These are phyloP conservation scores for Tipula helvola DNA, from an alignment of 2,888 invertebrate genomes.

Conservation along the genomic window DNA sequence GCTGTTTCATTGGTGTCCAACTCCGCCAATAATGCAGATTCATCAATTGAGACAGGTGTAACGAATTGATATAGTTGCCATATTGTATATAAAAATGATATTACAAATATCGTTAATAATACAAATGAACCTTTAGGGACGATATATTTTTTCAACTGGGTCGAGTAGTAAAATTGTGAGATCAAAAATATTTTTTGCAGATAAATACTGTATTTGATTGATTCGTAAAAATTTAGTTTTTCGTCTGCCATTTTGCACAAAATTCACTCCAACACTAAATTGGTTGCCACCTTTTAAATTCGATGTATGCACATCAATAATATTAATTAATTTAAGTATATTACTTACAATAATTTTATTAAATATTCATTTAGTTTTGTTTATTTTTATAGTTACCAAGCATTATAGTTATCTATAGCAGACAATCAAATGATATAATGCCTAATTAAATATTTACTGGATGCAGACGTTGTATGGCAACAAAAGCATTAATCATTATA, in stretches of 20 bases:
- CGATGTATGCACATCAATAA: too few species aligned
- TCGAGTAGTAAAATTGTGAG: background rate
- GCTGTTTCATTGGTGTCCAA: background rate
- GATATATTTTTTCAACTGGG: background rate
- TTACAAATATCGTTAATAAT: background rate
- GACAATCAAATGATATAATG: too few species aligned
- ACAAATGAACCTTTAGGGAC: background rate
- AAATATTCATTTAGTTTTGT: too few species aligned
- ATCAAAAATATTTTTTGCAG: background rate
- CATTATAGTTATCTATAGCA: too few species aligned
- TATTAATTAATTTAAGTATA: too few species aligned
- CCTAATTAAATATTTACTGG: too few species aligned
- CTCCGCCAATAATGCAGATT: background rate
- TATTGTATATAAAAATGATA: background rate
- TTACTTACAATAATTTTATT: too few species aligned
- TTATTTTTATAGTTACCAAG: too few species aligned
- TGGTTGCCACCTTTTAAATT: too few species aligned
- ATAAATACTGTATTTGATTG: background rate
- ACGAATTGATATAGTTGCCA: background rate
- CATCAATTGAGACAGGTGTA: background rate
- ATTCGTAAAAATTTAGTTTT: background rate
- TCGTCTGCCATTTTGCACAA: background rate
- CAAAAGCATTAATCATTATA: too few species aligned
- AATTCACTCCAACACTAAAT: background rate
- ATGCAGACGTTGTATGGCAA: too few species aligned